Evolutionary conservation across 2,797 vertebrate genomes (phyloP), one percentile per base, ranked within the genome.

Genomic region (Aeoliscus strigatus): DNA sequence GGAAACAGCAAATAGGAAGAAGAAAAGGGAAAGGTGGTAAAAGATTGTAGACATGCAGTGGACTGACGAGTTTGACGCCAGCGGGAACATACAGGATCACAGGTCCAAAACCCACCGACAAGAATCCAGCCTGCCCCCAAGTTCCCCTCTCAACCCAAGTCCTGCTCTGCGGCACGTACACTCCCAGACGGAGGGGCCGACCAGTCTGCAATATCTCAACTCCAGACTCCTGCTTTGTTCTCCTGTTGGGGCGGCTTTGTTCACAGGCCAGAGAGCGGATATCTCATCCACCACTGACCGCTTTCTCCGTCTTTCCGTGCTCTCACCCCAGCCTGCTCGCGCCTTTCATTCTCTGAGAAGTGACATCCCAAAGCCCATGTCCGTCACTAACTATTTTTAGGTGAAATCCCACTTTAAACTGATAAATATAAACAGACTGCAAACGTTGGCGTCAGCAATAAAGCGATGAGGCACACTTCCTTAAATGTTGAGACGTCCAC

Each of bases 1-100:
- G 87, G 87, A 87, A 91, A 86, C 84, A 76, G 83, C 84, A 84
- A 84, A 89, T 85, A 88, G 63, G 51, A 70, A 72, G 72, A 52
- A 35, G 2, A n/a, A 12, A 44, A 51, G 14, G 5, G 10, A 51
- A 47, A 56, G 4, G 1, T 38, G 39, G n/a, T n/a, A n/a, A n/a
- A 41, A 37, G 50, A 57, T 27, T 28, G 36, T 16, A 28, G 36
- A 40, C n/a, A n/a, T n/a, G n/a, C 18, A 37, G 48, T 54, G 21
- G 45, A 51, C 23, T 13, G 30, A 14, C 5, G 2, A n/a, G 17
- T 27, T 37, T 8, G 35, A 34, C 6, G 45, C 32, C 33, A 44
- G 37, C 5, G 18, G 18, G 21, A 39, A 32, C 14, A 24, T 4
- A 33, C 8, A 7, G 26, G 18, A 11, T 60, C 70, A 66, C 66